Conservation (phyloP, 92 coral and sea anemone genomes). For the Siderastrea siderea region DNA sequence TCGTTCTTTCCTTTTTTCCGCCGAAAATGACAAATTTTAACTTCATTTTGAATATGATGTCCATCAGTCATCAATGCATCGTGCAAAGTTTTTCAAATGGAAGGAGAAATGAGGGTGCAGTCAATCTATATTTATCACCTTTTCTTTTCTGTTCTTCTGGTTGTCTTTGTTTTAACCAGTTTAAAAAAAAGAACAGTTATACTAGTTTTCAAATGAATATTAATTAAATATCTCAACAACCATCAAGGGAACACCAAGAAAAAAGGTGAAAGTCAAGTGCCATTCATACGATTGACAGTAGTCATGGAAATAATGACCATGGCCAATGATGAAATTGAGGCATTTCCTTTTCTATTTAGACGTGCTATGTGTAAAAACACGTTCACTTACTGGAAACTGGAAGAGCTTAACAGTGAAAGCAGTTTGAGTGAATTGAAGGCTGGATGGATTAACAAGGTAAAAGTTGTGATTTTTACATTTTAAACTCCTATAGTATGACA, state of each 20-base stretch:
- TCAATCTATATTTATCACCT: background rate
- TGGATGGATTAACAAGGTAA: slow-evolving; percentile 2
- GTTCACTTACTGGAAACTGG: background rate
- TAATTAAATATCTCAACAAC: background rate
- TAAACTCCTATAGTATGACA: background rate
- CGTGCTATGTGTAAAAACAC: background rate
- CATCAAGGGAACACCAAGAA: too few species aligned
- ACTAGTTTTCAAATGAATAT: background rate
- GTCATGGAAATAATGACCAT: too few species aligned
- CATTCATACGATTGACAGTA: too few species aligned
- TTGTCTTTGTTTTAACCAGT: background rate
- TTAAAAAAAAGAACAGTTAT: background rate
- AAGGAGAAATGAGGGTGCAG: background rate
- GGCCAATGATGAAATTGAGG: background rate
- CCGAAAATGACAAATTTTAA: background rate
- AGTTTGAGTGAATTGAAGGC: background rate
- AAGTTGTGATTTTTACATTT: background rate
- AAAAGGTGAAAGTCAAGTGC: too few species aligned
- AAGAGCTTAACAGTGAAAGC: background rate
- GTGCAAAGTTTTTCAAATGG: background rate
- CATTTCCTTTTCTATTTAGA: background rate
- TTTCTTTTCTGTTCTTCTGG: background rate
- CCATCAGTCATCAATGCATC: background rate
- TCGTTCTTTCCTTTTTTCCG: background rate
- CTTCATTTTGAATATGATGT: background rate